Base-by-base conservation (phyloP, 1,140 invertebrate species). In the Thereuonema tuberculata region DNA sequence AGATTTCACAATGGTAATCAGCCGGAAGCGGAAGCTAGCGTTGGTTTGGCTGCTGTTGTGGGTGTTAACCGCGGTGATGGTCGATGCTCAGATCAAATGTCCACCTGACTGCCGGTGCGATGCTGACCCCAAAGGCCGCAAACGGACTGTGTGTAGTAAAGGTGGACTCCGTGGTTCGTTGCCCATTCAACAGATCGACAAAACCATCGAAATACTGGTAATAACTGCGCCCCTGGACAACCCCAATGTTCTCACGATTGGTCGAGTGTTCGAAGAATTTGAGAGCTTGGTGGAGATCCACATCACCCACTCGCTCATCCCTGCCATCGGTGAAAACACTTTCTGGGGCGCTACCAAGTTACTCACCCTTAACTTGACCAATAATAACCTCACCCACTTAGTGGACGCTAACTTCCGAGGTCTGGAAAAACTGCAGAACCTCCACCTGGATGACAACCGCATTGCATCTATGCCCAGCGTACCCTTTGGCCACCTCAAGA, bases 271-370 rank as follows among this genome's bases (percentile, higher is more conserved):
- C 70, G 76, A 78, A 15, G 75, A 79, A 56, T 85, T 86, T 68
- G 73, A 73, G 46, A 76, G 81, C 53, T 74, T 90, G 26, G 80
- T 84, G 70, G 84, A 87, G 70, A 72, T 90, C 1, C 82, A 83
- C 65, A 86, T 90, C 43, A 82, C 81, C 1, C 78, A 82, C 60
- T 87, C 84, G 1, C 84, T 84, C 66, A 74, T 90, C 2, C 85
- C 86, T 0, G 84, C 84, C 15, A 84, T 90, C 59, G 86, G 87
- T 0, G 78, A 81, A 59, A 80, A 85, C 66, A 85, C 86, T 12
- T 87, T 90, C 69, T 87, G 81, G 80, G 84, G 84, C 1, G 76
- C 87, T 1, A 78, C 77, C 57, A 80, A 81, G 59, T 73, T 89
- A 27, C 77, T 78, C 61, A 70, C 82, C 27, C 75, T 90, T 43